These are phyloP conservation scores for Tetranychus truncatus DNA, from an alignment of 2,888 invertebrate genomes.

Conservation along the genomic window DNA sequence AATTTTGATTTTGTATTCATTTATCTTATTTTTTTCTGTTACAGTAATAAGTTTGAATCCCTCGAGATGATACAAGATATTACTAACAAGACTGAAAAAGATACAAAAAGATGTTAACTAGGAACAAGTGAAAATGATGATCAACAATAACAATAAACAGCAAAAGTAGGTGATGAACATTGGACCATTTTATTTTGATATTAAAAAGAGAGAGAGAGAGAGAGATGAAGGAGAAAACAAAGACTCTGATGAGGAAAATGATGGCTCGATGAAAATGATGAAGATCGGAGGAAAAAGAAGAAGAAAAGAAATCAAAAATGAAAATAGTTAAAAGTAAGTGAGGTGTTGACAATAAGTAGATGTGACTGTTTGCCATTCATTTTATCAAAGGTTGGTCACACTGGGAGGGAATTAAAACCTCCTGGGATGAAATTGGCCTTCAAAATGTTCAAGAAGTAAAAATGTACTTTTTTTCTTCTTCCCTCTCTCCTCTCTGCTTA, in stretches of 20 bases:
- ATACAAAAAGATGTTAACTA: too few species aligned
- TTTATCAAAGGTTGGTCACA: neutral
- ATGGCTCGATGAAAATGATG: neutral
- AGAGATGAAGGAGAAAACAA: neutral
- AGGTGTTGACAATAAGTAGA: neutral
- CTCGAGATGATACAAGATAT: too few species aligned
- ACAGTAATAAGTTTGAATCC: too few species aligned
- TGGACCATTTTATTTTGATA: too few species aligned
- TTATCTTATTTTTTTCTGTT: too few species aligned
- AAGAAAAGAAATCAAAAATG: neutral
- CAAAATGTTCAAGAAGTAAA: neutral
- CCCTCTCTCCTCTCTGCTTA: neutral
- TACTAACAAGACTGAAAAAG: too few species aligned
- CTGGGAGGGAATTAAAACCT: neutral
- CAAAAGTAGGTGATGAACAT: too few species aligned
- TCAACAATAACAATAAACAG: too few species aligned
- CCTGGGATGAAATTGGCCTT: slow-evolving; percentile 1
- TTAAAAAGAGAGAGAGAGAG: too few species aligned
- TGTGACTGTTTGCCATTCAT: neutral
- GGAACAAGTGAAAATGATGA: too few species aligned
- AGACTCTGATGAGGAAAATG: neutral
- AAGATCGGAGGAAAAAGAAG: neutral
- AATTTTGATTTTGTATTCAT: too few species aligned
- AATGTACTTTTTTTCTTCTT: neutral
- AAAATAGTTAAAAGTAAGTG: neutral